A percentile compares a stretch with the other conserved stretches of the same genome.
These are phyloP conservation scores for Pongo pygmaeus DNA, from an alignment of 2,113 vertebrate species.

Conservation along the genomic window DNA sequence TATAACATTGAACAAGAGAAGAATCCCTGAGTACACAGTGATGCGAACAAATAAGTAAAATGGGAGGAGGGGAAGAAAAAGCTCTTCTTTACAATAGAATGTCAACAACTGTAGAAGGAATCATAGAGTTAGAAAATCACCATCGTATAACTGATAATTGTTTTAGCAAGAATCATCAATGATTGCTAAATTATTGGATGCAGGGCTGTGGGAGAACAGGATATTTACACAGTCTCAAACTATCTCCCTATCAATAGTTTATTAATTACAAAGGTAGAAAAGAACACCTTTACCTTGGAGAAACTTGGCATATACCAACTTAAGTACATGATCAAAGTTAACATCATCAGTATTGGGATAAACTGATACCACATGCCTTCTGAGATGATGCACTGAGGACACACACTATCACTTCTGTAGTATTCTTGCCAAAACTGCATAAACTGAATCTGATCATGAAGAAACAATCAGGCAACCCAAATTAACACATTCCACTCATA, in stretches of 20 bases:
- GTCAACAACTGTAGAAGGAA: neutral
- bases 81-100: neutral
- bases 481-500: neutral
- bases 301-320: neutral
- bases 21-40: neutral
- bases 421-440: neutral
- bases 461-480: neutral
- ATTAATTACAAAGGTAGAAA: neutral
- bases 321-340: neutral
- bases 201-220: neutral
- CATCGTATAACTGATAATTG: neutral
- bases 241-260: neutral
- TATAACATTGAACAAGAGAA: neutral
- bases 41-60: neutral
- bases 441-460: neutral
- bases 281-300: neutral
- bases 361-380: neutral
- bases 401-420: neutral
- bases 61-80: neutral
- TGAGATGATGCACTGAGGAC: neutral
- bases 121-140: neutral
- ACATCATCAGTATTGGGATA: neutral
- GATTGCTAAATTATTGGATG: neutral
- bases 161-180: constrained; percentile 15
- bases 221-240: neutral